phyloP scores from a whole-genome alignment of 2,113 vertebrate genomes.

The Piaya cayana region DNA sequence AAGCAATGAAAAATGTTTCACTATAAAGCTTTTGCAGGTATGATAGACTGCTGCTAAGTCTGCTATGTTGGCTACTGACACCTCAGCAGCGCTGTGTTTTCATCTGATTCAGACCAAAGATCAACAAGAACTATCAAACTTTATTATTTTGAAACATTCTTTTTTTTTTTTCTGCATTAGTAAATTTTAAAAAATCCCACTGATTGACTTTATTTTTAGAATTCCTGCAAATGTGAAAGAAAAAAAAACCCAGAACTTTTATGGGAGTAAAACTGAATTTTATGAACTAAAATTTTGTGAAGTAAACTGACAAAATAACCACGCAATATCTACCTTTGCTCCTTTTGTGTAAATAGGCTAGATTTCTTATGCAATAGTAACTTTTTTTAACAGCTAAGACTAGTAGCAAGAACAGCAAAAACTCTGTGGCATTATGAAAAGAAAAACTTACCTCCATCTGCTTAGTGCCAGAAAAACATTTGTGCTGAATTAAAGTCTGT shows the following conservation, averaged over 20 bases:
- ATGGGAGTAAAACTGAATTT: not conserved
- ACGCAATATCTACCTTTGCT: rapidly evolving
- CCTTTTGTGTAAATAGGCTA: not conserved
- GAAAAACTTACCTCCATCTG: conserved; percentile 34
- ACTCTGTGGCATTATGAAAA: not conserved
- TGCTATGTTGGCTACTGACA: not conserved
- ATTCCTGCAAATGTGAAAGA: not conserved
- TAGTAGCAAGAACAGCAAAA: not conserved
- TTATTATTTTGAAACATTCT: not conserved
- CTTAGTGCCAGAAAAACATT: conserved; percentile 3
- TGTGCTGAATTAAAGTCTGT: not conserved
- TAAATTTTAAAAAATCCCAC: not conserved
- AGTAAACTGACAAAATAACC: not conserved
- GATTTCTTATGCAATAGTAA: not conserved
- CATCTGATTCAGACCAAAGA: not conserved
- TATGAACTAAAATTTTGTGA: not conserved
- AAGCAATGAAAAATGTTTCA: not conserved
- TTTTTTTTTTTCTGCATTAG: not conserved
- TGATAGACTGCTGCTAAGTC: not conserved
- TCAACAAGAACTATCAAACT: not conserved
- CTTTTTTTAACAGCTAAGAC: not conserved
- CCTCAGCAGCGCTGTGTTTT: not conserved
- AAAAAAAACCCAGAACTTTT: not conserved
- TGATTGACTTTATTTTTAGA: not conserved
- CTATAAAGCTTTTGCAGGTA: not conserved